Evolutionary conservation across 2,797 vertebrate species (phyloP), one percentile per base, ranked within the genome.

Genomic region (Sylvia borin): DNA sequence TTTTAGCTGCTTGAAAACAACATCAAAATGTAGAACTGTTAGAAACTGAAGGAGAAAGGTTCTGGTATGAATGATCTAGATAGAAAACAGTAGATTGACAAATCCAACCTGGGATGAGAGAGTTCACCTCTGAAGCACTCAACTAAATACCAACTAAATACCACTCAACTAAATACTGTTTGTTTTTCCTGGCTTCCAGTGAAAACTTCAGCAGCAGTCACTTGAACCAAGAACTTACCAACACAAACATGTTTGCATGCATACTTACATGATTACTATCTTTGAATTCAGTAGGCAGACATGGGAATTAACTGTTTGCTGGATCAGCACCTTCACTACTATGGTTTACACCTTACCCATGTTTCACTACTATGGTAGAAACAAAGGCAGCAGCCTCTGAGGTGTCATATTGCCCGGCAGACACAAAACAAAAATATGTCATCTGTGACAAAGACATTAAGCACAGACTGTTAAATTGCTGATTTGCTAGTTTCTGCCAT

Each of bases 151-250:
- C 60, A 71, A 53, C n/a, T n/a, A n/a, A n/a, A n/a, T n/a, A n/a
- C n/a, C 47, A 50, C 38, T 74, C 67, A 18, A 76, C 55, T 88
- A 66, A 75, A 68, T 38, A 84, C 47, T 79, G 50, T 92, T 94
- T 95, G 60, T 93, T 96, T 96, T 88, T 85, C 42, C 93, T 93
- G 88, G 50, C 61, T 96, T 34, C 18, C 50, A 86, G 42, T 74
- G 32, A 88, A 94, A 90, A 84, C 34, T 65, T 77, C 43, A 73
- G 43, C 76, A 75, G 54, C 7, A 92, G 80, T 32, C 74, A 65
- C 64, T 80, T 79, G 57, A 95, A 65, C 85, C 57, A 67, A 88
- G 64, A 90, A 84, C 64, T 70, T 74, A 90, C 50, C 79, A 90
- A 87, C 45, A 91, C 50, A 95, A 86, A 92, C 61, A 88, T 87